These are phyloP conservation scores for Leptoclinus maculatus DNA, from an alignment of 2,797 vertebrate genomes.

Conservation along the genomic window DNA sequence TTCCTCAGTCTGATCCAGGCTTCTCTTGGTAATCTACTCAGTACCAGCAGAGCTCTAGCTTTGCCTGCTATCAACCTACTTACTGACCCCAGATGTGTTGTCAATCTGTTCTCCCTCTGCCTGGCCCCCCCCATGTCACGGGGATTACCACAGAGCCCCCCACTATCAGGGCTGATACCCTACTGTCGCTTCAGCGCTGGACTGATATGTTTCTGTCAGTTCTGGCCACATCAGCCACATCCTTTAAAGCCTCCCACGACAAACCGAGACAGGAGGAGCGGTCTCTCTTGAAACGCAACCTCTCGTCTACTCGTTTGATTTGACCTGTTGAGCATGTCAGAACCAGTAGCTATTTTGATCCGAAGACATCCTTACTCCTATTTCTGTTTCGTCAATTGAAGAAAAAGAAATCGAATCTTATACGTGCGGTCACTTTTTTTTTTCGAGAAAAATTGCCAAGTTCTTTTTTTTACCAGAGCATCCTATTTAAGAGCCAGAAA, in stretches of 20 bases:
- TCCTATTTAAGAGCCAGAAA: conserved; percentile 42
- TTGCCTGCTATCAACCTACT: conserved; percentile 75
- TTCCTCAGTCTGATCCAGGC: conserved; percentile 61
- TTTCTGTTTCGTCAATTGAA: conserved; percentile 22
- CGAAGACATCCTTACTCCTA: not conserved
- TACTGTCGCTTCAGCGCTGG: conserved; percentile 43
- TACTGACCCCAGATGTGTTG: conserved; percentile 77
- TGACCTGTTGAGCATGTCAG: conserved; percentile 24
- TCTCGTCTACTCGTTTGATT: conserved; percentile 5
- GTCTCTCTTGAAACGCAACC: not conserved
- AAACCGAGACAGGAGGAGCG: not conserved
- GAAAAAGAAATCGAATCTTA: conserved; percentile 22
- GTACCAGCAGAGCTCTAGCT: conserved; percentile 63
- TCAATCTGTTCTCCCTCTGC: conserved; percentile 67
- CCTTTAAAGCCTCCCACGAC: conserved; percentile 17
- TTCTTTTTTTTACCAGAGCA: conserved; percentile 37
- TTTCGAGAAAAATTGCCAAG: conserved; percentile 47
- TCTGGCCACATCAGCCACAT: conserved; percentile 36
- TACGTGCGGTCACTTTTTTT: conserved; percentile 22
- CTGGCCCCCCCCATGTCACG: conserved; percentile 69
- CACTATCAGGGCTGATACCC: conserved; percentile 53
- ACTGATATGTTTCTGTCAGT: conserved; percentile 40
- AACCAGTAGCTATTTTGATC: conserved; percentile 1
- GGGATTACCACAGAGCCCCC: conserved; percentile 71
- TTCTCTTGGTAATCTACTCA: conserved; percentile 74